phyloP scores from a whole-genome alignment of 35 echinoderm and acorn worm species.

The Patiria miniata region DNA sequence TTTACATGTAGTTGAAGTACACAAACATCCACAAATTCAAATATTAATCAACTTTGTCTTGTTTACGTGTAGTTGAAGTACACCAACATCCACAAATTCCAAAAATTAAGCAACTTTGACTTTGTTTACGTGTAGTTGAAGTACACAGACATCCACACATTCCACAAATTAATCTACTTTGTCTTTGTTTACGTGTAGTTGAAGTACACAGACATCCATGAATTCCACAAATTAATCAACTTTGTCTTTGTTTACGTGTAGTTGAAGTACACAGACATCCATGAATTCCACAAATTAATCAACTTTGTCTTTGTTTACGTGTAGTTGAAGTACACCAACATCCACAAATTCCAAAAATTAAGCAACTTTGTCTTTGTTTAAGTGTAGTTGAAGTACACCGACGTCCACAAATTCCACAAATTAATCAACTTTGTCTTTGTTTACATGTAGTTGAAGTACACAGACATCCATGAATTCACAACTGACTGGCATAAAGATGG shows the following conservation, averaged over 20 bases:
- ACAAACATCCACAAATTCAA: neutral
- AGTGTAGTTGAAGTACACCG: no score
- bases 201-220: no score
- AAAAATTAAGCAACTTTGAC: no score
- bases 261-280: no score
- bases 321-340: slow-evolving; percentile 63
- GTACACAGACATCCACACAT: neutral
- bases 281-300: no score
- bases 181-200: no score
- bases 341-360: slow-evolving; percentile 72
- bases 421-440: neutral
- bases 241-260: no score
- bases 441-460: slow-evolving; percentile 53
- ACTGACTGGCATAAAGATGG: slow-evolving; percentile 87
- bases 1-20: neutral
- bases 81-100: no score
- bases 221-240: no score
- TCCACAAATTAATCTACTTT: neutral
- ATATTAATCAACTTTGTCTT: neutral
- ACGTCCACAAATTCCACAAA: no score
- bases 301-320: neutral
- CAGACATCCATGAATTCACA: slow-evolving; percentile 66
- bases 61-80: no score
- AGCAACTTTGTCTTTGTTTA: no score
- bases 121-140: neutral